Evolutionary conservation across 2,888 invertebrate genomes (phyloP).

Genomic region (Galeruca laticollis): DNA sequence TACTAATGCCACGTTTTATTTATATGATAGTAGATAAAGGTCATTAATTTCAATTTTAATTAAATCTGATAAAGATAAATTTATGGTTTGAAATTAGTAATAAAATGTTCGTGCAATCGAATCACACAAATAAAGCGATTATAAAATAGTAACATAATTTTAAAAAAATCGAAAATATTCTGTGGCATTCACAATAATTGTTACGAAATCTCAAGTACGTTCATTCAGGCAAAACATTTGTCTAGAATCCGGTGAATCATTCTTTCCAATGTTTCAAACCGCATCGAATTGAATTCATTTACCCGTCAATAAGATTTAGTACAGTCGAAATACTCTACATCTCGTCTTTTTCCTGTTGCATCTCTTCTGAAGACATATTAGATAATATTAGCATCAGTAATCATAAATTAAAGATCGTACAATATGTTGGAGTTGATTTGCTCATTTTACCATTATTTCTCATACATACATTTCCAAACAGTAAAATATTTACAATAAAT

Average conservation of each 20-base stretch:
- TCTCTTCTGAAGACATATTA: not conserved
- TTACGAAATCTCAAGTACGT: constrained; percentile 40
- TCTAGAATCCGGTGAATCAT: constrained; percentile 24
- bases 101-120: not conserved
- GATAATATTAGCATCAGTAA: not conserved
- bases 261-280: constrained; percentile 9
- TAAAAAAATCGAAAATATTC: constrained; percentile 1
- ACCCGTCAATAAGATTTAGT: not conserved
- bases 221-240: constrained; percentile 25
- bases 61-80: too few relatives aligned
- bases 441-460: too few relatives aligned
- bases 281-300: constrained; percentile 3
- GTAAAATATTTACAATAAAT: too few relatives aligned
- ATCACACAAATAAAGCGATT: not conserved
- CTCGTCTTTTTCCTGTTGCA: not conserved
- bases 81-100: not conserved
- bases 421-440: too few relatives aligned
- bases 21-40: too few relatives aligned
- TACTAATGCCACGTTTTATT: too few relatives aligned
- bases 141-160: not conserved
- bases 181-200: constrained; percentile 6
- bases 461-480: too few relatives aligned
- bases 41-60: too few relatives aligned
- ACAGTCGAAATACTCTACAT: not conserved
- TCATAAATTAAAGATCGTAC: too few relatives aligned